A percentile compares a stretch with the other conserved stretches of the same genome.
Evolutionary conservation across 2,797 vertebrate genomes (phyloP).

Genomic region (Knipowitschia caucasica): DNA sequence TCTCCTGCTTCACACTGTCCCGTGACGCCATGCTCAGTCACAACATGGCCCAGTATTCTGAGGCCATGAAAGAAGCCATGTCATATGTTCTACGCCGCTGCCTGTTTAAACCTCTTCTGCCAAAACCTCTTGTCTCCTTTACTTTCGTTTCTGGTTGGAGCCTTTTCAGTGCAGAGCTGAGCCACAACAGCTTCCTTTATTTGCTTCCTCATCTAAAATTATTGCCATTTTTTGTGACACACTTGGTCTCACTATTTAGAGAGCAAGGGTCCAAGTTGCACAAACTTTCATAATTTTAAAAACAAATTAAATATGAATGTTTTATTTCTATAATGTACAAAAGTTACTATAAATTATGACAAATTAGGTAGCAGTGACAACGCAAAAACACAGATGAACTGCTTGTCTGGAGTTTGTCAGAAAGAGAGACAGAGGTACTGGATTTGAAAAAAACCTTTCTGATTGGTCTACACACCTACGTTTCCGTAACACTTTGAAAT

Average conservation of each 20-base stretch:
- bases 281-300: background rate
- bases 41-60: constrained; percentile 39
- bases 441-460: no score
- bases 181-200: constrained; percentile 59
- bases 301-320: no score
- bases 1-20: constrained; percentile 23
- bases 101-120: background rate
- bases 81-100: background rate
- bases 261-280: background rate
- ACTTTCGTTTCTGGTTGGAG: constrained; percentile 33
- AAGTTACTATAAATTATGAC: no score
- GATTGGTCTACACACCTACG: no score
- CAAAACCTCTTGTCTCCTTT: constrained; percentile 13
- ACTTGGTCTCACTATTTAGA: background rate
- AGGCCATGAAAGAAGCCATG: no score
- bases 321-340: background rate
- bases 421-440: constrained; percentile 8
- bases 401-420: no score
- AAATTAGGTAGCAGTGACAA: no score
- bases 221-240: background rate
- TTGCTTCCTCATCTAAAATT: constrained; percentile 52
- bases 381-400: no score
- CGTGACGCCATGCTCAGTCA: constrained; percentile 49
- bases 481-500: no score
- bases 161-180: constrained; percentile 15